A percentile compares a stretch with the other conserved stretches of the same genome.
phyloP scores from a whole-genome alignment of 2,888 invertebrate genomes.

The Coremacera marginata region DNA sequence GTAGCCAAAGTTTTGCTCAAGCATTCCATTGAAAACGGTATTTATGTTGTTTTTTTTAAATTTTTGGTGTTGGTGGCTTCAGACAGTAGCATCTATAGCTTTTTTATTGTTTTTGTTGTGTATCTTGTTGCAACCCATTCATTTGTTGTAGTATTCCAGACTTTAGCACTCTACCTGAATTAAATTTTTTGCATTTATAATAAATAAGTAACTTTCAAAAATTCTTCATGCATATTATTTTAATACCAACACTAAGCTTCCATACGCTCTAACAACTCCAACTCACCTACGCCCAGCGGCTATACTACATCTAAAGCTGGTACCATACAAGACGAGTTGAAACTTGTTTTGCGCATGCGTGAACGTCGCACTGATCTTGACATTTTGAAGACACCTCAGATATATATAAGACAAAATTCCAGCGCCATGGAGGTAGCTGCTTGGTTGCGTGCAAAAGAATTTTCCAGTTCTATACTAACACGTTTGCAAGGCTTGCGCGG shows the following conservation, averaged over 20 bases:
- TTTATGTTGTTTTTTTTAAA: too few species aligned
- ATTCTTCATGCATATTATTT: constrained; percentile 21
- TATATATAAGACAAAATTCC: constrained; percentile 80
- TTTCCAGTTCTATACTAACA: constrained; percentile 75
- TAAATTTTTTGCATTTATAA: neutral
- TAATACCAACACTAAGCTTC: constrained; percentile 6
- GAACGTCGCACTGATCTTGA: constrained; percentile 73
- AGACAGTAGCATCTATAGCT: too few species aligned
- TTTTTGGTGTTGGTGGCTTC: too few species aligned
- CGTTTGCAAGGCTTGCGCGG: constrained; percentile 79
- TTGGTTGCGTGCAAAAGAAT: constrained; percentile 85
- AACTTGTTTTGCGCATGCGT: constrained; percentile 49
- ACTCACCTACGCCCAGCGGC: constrained; percentile 31
- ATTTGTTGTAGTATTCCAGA: too few species aligned
- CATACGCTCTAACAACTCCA: constrained; percentile 34
- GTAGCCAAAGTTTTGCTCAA: too few species aligned
- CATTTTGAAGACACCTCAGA: constrained; percentile 78
- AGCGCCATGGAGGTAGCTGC: constrained; percentile 78
- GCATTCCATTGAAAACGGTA: too few species aligned
- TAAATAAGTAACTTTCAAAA: constrained; percentile 12
- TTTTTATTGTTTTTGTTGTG: too few species aligned
- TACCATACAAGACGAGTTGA: constrained; percentile 50
- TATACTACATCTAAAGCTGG: constrained; percentile 27
- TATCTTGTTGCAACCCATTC: too few species aligned
- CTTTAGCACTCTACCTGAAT: too few species aligned